These are phyloP conservation scores for Micromys minutus DNA, from an alignment of 2,113 vertebrate species.

Conservation along the genomic window DNA sequence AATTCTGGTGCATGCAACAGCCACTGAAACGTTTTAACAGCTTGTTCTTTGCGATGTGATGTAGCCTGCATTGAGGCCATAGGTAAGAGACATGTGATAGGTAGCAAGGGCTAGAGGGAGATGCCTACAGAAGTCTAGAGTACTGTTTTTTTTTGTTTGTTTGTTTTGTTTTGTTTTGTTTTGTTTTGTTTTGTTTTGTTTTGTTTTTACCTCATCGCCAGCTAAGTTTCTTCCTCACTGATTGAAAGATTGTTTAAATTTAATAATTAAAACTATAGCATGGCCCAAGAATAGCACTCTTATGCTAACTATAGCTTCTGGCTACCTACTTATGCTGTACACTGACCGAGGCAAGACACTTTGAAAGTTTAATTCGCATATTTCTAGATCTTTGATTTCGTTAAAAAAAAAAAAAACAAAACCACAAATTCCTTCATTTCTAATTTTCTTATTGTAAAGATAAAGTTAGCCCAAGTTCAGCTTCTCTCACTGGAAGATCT, in stretches of 20 bases:
- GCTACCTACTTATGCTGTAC: slow-evolving; percentile 45
- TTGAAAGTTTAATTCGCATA: slow-evolving; percentile 78
- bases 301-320: slow-evolving; percentile 76
- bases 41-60: not conserved
- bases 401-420: slow-evolving; percentile 27
- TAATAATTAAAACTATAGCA: slow-evolving; percentile 69
- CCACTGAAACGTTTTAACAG: slow-evolving; percentile 22
- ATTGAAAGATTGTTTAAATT: slow-evolving; percentile 72
- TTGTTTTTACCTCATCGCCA: slow-evolving; percentile 43
- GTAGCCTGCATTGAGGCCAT: not conserved
- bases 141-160: slow-evolving; percentile 50
- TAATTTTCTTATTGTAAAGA: slow-evolving; percentile 33
- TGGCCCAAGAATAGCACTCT: slow-evolving; percentile 69
- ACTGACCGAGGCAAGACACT: slow-evolving; percentile 69
- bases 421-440: slow-evolving; percentile 5
- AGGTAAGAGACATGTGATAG: not conserved
- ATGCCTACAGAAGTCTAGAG: slow-evolving; percentile 47
- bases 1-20: slow-evolving; percentile 32
- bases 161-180: no score
- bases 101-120: not conserved
- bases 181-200: no score
- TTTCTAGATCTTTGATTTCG: slow-evolving; percentile 71
- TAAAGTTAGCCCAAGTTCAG: not conserved
- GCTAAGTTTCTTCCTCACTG: slow-evolving; percentile 60
- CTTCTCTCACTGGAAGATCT: not conserved